Evolutionary conservation across 2,797 vertebrate species (phyloP), one percentile per base, ranked within the genome.

Genomic region (Karalla daura): DNA sequence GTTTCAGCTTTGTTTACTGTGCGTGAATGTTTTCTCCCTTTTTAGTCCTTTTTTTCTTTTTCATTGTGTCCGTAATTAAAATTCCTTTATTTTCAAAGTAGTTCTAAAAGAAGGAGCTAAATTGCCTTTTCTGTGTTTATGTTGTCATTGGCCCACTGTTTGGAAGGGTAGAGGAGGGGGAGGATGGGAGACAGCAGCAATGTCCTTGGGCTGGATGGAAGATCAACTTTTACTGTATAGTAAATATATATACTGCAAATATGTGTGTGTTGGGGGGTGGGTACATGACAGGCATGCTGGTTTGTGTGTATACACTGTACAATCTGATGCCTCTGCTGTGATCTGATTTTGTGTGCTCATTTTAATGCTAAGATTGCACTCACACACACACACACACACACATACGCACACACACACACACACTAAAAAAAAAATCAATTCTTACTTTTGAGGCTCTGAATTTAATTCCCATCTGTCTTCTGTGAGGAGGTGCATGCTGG

Each of bases 1-100:
- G 95, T 94, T 94, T 94, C 93, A 95, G 92, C 93, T 94, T 94
- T 93, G 90, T 96, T 97, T 95, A 96, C 95, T 96, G 95, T 94
- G 93, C 88, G 89, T 95, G 94, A 96, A 94, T 92, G 93, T 94
- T 95, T 95, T 95, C 95, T 95, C 95, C 93, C 94, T 94, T 96
- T 95, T 93, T 91, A 94, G 92, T 93, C 83, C 83, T 90, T 92
- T 93, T n/a, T 92, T 90, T 87, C 87, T 93, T 93, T 91, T 92
- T 93, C 89, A 94, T 94, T 94, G 92, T 93, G 92, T 88, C 88
- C 90, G 69, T 94, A 93, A 94, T 94, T 94, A 94, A 94, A 94
- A 94, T 93, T 93, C 90, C 90, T 93, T 94, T 94, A 94, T 94
- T 94, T 94, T 94, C 92, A 94, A 94, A 94, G 93, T 93, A 93